Evolutionary conservation across 2,797 vertebrate species (phyloP), one percentile per base, ranked within the genome.

Genomic region (Anguilla pacifica): DNA sequence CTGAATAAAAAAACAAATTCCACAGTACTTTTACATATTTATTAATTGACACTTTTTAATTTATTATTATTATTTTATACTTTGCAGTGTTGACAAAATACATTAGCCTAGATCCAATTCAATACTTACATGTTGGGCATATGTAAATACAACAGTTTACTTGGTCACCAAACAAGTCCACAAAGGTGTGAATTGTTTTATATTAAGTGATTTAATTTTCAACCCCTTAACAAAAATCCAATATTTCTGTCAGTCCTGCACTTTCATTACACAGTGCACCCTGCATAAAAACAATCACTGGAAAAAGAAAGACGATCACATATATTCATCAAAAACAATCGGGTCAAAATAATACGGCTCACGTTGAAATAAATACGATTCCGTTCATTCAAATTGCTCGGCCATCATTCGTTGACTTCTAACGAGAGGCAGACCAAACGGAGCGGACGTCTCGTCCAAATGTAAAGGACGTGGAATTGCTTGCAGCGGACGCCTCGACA

Each of bases 1-100:
- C 13, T 35, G 3, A 77, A 77, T 77, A 79, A 79, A 19, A 46
- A 43, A 0, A 79, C 74, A 43, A 43, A 43, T 46, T 46, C 31
- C 9, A 79, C 39, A 43, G 17, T 19, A 79, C 74, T 43, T 74
- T 35, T 28, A 74, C 13, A 74, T 35, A 74, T 74, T 74, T 74
- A 67, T 67, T 28, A 25, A 67, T 25, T n/a, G 22, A 67, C 61
- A 57, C 55, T 57, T 35, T 74, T 74, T 28, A 35, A 74, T 74
- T 74, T 74, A 74, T 74, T 74, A 74, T 11, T 43, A 9, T 31
- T 17, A 35, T 67, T 31, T 39, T 3, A 13, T 74, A 15, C 15
- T 79, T 46, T 43, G 74, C 35, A 79, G 74, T 74, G n/a, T n/a
- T 74, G 28, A 35, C 74, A 46, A 79, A 79, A 79, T 79, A 79